These are phyloP conservation scores for Chelonia mydas DNA, from an alignment of 2,797 vertebrate species.

Conservation along the genomic window DNA sequence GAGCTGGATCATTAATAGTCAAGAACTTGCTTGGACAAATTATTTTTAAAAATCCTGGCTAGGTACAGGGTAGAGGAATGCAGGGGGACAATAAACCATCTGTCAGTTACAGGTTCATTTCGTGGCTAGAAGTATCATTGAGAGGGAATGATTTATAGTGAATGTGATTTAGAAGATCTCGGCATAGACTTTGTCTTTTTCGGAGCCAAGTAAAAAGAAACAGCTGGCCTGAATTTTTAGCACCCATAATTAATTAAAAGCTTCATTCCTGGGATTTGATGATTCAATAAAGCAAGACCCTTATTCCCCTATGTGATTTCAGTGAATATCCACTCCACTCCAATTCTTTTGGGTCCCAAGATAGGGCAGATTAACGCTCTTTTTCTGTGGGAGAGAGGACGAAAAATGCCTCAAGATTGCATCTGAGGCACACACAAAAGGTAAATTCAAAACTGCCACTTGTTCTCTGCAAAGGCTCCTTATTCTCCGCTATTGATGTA, in stretches of 20 bases:
- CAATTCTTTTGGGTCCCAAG: slow-evolving; percentile 74
- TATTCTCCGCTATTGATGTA: slow-evolving; percentile 67
- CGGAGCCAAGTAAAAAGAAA: slow-evolving; percentile 78
- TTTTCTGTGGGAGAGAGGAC: slow-evolving; percentile 67
- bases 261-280: slow-evolving; percentile 85
- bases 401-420: slow-evolving; percentile 78
- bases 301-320: slow-evolving; percentile 81
- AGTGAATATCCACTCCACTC: slow-evolving; percentile 78
- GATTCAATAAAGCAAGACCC: slow-evolving; percentile 85
- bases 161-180: slow-evolving; percentile 75
- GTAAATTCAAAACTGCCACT: slow-evolving; percentile 77
- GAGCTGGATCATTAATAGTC: neutral
- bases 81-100: slow-evolving; percentile 69
- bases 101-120: slow-evolving; percentile 77
- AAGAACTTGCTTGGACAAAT: neutral
- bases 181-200: slow-evolving; percentile 73
- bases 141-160: slow-evolving; percentile 81
- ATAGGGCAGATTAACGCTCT: slow-evolving; percentile 70
- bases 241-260: slow-evolving; percentile 88
- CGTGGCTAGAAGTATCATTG: slow-evolving; percentile 68
- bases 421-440: slow-evolving; percentile 69
- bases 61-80: slow-evolving; percentile 64
- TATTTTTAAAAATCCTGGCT: neutral
- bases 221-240: slow-evolving; percentile 87
- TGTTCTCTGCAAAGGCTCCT: slow-evolving; percentile 70